phyloP scores from a whole-genome alignment of 2,888 invertebrate genomes.

The Acleris holmiana region DNA sequence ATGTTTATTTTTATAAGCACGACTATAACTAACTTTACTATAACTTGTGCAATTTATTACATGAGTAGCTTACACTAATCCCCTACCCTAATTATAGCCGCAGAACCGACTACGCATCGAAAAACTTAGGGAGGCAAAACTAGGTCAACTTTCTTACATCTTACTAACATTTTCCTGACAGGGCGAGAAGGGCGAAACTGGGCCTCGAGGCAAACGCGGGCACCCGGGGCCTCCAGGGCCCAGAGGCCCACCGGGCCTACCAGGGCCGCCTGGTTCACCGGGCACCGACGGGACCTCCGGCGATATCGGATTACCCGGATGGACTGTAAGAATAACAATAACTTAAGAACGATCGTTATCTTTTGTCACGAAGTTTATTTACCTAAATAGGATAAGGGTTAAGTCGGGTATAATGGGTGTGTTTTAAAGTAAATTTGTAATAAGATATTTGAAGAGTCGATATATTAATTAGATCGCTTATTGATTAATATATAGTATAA shows the following conservation, averaged over 20 bases:
- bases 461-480: too few species aligned
- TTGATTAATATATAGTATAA: too few species aligned
- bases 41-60: too few species aligned
- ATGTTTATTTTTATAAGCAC: too few species aligned
- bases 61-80: too few species aligned
- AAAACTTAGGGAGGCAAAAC: too few species aligned
- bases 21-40: too few species aligned
- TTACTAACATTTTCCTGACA: conserved; percentile 42
- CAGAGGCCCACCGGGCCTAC: conserved; percentile 89
- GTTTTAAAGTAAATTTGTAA: too few species aligned
- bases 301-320: conserved; percentile 91
- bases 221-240: conserved; percentile 92
- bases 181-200: conserved; percentile 78
- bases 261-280: conserved; percentile 88
- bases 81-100: too few species aligned
- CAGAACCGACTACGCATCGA: too few species aligned
- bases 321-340: conserved; percentile 83
- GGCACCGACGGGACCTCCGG: conserved; percentile 88
- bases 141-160: background rate
- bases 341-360: conserved; percentile 11
- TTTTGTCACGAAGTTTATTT: background rate
- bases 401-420: too few species aligned
- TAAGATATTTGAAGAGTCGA: too few species aligned
- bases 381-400: background rate
- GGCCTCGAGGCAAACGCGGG: conserved; percentile 84